A percentile compares a stretch with the other conserved stretches of the same genome.
These are phyloP conservation scores for Eueremaeus valkanovi DNA, from an alignment of 2,888 invertebrate species.

Conservation along the genomic window DNA sequence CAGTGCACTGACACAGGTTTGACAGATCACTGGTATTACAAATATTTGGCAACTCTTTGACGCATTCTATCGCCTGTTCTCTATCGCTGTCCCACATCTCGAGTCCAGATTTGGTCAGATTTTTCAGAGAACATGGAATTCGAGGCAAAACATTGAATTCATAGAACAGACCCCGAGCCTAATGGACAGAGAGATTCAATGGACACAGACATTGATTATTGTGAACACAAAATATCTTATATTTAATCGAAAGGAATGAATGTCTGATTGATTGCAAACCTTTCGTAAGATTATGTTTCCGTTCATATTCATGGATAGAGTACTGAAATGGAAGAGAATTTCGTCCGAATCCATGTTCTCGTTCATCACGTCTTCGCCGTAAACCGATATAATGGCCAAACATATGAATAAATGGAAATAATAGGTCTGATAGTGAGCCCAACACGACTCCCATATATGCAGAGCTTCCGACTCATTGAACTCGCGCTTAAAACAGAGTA, in stretches of 20 bases:
- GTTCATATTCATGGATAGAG: conserved; percentile 96
- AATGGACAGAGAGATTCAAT: conserved; percentile 45
- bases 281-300: conserved; percentile 82
- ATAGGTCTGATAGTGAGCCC: conserved; percentile 93
- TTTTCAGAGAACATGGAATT: conserved; percentile 82
- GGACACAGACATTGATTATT: too few species aligned
- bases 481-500: conserved; percentile 87
- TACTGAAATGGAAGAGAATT: conserved; percentile 90
- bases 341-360: conserved; percentile 89
- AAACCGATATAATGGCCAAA: conserved; percentile 85
- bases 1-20: conserved; percentile 14
- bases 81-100: conserved; percentile 93
- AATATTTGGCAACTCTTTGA: conserved; percentile 35
- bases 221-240: neutral
- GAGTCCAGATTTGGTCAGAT: conserved; percentile 80
- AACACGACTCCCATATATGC: conserved; percentile 94
- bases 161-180: conserved; percentile 81
- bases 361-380: conserved; percentile 76
- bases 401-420: conserved; percentile 94
- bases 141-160: conserved; percentile 81
- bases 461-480: conserved; percentile 83
- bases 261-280: too few species aligned
- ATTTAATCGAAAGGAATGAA: too few species aligned
- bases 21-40: neutral
- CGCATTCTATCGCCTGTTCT: conserved; percentile 77